Evolutionary conservation across 1,140 invertebrate genomes (phyloP), one percentile per base, ranked within the genome.

Genomic region (Apolygus lucorum): DNA sequence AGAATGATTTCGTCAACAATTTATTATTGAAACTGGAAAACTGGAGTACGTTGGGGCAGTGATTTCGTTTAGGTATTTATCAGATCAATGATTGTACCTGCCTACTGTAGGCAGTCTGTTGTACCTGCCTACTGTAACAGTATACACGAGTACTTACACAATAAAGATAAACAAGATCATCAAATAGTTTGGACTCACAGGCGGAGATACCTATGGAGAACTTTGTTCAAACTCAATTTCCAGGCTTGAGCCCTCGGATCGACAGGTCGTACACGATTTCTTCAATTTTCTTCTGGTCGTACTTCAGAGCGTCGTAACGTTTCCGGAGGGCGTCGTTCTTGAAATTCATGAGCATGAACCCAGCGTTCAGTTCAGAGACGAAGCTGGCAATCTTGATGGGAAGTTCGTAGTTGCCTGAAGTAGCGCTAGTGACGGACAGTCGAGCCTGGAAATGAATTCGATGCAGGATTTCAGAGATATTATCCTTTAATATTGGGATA

Each of bases 191-290:
- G n/a, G n/a, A n/a, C n/a, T n/a, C n/a, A n/a, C n/a, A n/a, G n/a
- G n/a, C n/a, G n/a, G n/a, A n/a, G n/a, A n/a, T n/a, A n/a, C n/a
- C n/a, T n/a, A n/a, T n/a, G n/a, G n/a, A 42, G 34, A 42, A 42
- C 4, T 17, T 42, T 42, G 4, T 42, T 17, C 4, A 42, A 42
- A 4, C 34, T 42, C 34, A 42, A 17, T 42, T 17, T 4, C 17
- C 34, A 8, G 34, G 34, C 17, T 84, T 83, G 13, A 95, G 81
- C 0, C 91, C 92, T 66, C 93, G 82, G 72, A 97, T 93, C 70
- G 89, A 90, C 2, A 97, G 81, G 78, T 97, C 94, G 76, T 96
- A 97, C 8, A 97, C 92, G 1, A 97, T 90, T 81, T 96, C 93
- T 77, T 96, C 94, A 28, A 95, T 90, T 79, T 96, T 96, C 78